These are phyloP conservation scores for Porites rus DNA, from an alignment of 92 coral and sea anemone species.

Conservation along the genomic window DNA sequence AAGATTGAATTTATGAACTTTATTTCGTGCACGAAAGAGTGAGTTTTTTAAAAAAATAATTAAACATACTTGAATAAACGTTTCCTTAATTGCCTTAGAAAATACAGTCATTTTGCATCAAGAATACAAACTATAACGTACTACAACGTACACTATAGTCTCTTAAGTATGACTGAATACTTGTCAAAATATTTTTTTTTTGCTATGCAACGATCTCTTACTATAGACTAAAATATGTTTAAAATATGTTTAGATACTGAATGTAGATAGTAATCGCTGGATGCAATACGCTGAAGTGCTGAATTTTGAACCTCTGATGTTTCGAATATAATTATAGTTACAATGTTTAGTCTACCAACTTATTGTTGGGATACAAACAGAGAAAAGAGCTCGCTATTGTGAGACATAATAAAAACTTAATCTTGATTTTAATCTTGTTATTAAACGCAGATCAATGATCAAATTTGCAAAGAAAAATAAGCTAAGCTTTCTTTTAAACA, in stretches of 20 bases:
- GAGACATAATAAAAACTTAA: not conserved
- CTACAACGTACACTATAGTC: not conserved
- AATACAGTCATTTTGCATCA: conserved; percentile 5
- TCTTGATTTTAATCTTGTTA: no score
- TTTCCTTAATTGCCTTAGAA: conserved; percentile 1
- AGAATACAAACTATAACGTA: no score
- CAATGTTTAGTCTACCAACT: not conserved
- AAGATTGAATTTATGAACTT: not conserved
- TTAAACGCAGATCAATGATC: no score
- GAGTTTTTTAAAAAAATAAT: not conserved
- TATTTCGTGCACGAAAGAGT: not conserved
- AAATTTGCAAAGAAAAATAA: no score
- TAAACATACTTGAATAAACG: not conserved
- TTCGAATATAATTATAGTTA: not conserved
- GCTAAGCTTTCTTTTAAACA: no score
- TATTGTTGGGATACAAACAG: conserved; percentile 1
- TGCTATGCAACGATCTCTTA: not conserved
- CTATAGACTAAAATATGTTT: no score
- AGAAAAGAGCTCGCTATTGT: not conserved
- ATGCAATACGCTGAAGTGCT: not conserved
- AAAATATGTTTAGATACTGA: not conserved
- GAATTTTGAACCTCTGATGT: not conserved
- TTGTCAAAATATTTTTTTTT: not conserved
- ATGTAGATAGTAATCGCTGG: not conserved
- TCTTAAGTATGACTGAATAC: not conserved